Evolutionary conservation across 2,797 vertebrate species (phyloP).

Genomic region (Lerista edwardsae): DNA sequence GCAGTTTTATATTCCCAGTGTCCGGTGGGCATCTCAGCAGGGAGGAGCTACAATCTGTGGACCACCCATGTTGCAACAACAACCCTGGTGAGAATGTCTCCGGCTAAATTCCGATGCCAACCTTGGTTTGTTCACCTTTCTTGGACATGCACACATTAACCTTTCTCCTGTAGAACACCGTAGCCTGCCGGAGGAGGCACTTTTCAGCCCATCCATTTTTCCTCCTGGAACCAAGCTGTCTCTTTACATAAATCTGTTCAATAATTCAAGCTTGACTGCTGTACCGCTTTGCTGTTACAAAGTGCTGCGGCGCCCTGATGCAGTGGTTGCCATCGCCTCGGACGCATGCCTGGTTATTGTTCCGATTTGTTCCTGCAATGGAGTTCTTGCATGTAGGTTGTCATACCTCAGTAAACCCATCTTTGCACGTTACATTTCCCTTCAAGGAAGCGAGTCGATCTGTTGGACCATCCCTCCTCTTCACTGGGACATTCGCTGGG

Average conservation of each 20-base stretch:
- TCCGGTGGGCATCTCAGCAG: no score
- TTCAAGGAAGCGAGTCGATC: neutral
- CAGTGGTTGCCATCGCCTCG: neutral
- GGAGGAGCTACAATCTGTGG: no score
- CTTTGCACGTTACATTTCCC: neutral
- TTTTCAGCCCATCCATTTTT: constrained; percentile 2
- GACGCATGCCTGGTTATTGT: no score
- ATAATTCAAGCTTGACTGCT: neutral
- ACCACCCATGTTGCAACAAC: no score
- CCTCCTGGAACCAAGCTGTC: neutral
- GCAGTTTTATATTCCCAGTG: no score
- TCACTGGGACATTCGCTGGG: no score
- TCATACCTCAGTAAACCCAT: neutral
- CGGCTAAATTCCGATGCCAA: neutral
- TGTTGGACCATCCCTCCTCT: neutral
- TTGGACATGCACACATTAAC: neutral
- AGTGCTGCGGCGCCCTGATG: neutral
- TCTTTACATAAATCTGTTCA: constrained; percentile 5
- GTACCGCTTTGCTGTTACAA: constrained; percentile 17
- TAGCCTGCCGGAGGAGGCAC: neutral
- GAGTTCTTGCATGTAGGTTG: neutral
- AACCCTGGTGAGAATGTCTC: neutral
- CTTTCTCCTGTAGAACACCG: neutral
- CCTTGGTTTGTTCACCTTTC: neutral
- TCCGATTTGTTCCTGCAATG: neutral